phyloP scores from a whole-genome alignment of 2,797 vertebrate genomes.

The Galago senegalensis region DNA sequence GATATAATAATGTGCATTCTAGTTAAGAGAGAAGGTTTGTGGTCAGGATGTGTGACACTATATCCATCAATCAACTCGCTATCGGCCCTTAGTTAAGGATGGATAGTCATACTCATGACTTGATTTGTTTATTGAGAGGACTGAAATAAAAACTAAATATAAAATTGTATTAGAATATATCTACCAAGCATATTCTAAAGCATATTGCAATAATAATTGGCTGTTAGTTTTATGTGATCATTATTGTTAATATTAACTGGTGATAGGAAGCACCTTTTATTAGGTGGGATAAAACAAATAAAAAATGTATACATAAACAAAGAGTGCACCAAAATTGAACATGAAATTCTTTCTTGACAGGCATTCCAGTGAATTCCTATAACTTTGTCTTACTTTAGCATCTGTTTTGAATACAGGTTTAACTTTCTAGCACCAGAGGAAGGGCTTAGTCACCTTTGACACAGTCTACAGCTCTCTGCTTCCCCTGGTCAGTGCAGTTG shows the following conservation, averaged over 20 bases:
- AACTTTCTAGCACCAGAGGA: neutral
- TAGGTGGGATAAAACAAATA: neutral
- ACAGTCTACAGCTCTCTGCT: neutral
- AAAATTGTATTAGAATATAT: neutral
- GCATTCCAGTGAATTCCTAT: neutral
- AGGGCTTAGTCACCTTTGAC: neutral
- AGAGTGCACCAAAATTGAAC: neutral
- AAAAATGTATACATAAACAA: neutral
- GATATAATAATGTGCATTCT: neutral
- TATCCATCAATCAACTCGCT: neutral
- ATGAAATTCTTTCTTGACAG: neutral
- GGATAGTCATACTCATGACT: neutral
- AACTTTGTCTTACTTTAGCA: neutral
- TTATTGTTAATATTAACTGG: neutral
- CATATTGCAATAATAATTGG: neutral
- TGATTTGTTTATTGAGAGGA: neutral
- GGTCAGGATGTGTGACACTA: neutral
- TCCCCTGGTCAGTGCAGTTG: neutral
- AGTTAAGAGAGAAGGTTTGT: neutral
- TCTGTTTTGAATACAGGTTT: neutral
- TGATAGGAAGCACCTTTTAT: neutral
- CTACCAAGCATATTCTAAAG: neutral
- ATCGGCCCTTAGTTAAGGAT: neutral
- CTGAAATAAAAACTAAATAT: conserved; percentile 1
- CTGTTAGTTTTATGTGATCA: neutral